These are phyloP conservation scores for Tachycineta bicolor DNA, from an alignment of 2,113 vertebrate species.

Conservation along the genomic window DNA sequence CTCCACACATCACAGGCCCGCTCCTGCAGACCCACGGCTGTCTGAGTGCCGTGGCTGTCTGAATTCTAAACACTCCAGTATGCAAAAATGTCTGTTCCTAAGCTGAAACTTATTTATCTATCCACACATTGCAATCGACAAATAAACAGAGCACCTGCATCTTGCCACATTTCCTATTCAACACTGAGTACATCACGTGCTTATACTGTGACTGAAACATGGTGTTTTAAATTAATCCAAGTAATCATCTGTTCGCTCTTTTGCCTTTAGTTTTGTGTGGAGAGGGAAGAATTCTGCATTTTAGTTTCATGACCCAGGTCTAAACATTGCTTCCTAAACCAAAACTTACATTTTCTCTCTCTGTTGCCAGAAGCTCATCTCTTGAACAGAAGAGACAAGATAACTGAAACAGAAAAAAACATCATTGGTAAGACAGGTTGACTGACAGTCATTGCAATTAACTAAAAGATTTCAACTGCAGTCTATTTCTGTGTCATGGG, in stretches of 20 bases:
- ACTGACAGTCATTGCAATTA: conserved; percentile 38
- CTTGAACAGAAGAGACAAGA: not conserved
- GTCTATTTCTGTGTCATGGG: not conserved
- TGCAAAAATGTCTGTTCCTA: not conserved
- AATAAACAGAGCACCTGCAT: conserved; percentile 3
- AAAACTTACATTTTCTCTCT: not conserved
- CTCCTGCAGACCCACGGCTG: not conserved
- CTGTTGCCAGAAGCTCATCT: not conserved
- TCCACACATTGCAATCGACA: not conserved
- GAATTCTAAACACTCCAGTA: not conserved
- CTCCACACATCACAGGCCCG: not conserved
- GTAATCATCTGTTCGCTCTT: not conserved
- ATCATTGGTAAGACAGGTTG: not conserved
- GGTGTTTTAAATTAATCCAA: not conserved
- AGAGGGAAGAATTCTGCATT: not conserved
- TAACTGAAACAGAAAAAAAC: not conserved
- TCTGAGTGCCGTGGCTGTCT: not conserved
- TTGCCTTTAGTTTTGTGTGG: not conserved
- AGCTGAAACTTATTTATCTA: conserved; percentile 1
- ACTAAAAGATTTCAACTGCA: not conserved
- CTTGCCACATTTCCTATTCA: not conserved
- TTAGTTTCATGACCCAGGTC: not conserved
- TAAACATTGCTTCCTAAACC: not conserved
- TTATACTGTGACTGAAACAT: not conserved
- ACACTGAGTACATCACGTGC: not conserved